A percentile compares a stretch with the other conserved stretches of the same genome.
Conservation (phyloP, 1,140 invertebrate genomes). For the Drosophila asahinai region DNA sequence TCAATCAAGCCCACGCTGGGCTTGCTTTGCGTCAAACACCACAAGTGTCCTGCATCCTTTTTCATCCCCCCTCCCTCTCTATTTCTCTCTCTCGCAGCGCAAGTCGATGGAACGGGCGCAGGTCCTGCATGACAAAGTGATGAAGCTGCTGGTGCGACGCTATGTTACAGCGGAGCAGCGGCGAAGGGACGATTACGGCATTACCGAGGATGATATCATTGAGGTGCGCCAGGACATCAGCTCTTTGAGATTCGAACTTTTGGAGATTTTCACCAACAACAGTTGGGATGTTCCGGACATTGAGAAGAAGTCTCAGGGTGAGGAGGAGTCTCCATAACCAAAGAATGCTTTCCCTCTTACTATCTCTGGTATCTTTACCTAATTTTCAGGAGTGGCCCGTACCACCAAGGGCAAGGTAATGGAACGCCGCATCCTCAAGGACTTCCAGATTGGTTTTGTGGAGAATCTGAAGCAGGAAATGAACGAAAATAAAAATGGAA, state of each 20-base stretch:
- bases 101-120: constrained; percentile 90
- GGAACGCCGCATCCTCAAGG: constrained; percentile 93
- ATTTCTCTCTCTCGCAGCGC: constrained; percentile 86
- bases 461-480: constrained; percentile 92
- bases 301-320: constrained; percentile 87
- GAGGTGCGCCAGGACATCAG: constrained; percentile 98
- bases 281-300: constrained; percentile 92
- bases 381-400: constrained; percentile 86
- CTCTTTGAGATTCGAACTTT: constrained; percentile 93
- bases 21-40: constrained; percentile 60
- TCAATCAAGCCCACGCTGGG: constrained; percentile 73
- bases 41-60: constrained; percentile 25
- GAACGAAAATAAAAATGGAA: constrained; percentile 88
- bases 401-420: constrained; percentile 94
- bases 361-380: no score
- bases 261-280: constrained; percentile 94
- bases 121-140: constrained; percentile 90
- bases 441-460: constrained; percentile 95
- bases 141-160: constrained; percentile 91
- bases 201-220: constrained; percentile 98
- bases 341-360: no score
- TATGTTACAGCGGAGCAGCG: constrained; percentile 94
- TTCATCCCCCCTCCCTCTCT: not conserved
- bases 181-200: constrained; percentile 92
- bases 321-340: constrained; percentile 32